Conservation (phyloP, 2,113 vertebrate genomes). For the Mustelus asterias region DNA sequence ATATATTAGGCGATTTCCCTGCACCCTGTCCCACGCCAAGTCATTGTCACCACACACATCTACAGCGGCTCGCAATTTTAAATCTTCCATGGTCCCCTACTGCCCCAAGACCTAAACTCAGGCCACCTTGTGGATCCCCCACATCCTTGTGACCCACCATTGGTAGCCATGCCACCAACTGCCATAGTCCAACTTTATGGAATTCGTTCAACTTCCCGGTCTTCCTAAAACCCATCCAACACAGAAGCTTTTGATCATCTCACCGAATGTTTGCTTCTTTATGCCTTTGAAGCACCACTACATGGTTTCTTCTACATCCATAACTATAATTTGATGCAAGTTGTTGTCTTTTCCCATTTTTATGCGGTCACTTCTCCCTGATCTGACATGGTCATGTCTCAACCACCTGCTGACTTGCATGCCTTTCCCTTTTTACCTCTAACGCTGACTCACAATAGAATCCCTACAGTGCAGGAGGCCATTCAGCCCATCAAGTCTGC, state of each 20-base stretch:
- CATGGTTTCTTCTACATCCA: neutral
- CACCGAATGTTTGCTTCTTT: neutral
- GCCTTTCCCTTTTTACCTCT: neutral
- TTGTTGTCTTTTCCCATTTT: neutral
- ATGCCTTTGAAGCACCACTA: neutral
- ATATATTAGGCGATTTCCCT: neutral
- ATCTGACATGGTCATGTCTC: neutral
- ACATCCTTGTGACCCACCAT: neutral
- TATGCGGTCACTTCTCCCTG: neutral
- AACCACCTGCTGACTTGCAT: neutral
- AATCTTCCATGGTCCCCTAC: neutral
- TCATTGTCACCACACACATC: neutral
- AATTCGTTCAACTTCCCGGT: neutral
- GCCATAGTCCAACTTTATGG: neutral
- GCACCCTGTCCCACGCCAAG: neutral
- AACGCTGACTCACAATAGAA: neutral
- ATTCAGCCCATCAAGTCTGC: too few relatives aligned
- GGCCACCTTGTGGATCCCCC: neutral
- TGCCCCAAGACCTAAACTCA: neutral
- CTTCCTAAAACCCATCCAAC: neutral
- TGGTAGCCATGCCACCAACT: neutral
- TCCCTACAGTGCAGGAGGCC: too few relatives aligned
- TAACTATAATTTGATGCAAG: neutral
- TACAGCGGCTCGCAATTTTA: neutral
- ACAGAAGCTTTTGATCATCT: neutral